These are phyloP conservation scores for Cryptocheilus praepositus DNA, from an alignment of 2,888 invertebrate species.

Conservation along the genomic window DNA sequence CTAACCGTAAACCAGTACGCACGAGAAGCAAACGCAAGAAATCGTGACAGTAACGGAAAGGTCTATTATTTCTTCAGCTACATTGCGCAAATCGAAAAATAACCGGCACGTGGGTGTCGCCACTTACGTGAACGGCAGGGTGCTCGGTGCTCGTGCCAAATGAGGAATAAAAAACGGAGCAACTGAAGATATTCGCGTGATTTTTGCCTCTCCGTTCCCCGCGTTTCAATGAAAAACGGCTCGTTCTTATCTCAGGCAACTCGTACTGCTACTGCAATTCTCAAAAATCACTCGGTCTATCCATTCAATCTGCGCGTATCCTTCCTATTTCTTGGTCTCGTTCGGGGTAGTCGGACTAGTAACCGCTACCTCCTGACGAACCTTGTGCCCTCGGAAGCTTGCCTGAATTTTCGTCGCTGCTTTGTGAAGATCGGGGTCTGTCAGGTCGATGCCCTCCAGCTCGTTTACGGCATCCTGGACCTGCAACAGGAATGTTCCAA, in stretches of 20 bases:
- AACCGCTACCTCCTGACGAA: slow-evolving; percentile 81
- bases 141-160: too few species aligned
- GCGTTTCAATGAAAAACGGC: too few species aligned
- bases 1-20: too few species aligned
- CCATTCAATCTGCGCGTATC: slow-evolving; percentile 7
- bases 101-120: too few species aligned
- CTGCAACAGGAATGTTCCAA: slow-evolving; percentile 57
- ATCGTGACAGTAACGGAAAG: too few species aligned
- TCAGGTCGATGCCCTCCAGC: slow-evolving; percentile 87
- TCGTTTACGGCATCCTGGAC: slow-evolving; percentile 78
- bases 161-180: too few species aligned
- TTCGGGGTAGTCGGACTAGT: slow-evolving; percentile 23
- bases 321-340: slow-evolving; percentile 55
- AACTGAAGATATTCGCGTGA: too few species aligned
- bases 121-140: too few species aligned
- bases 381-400: slow-evolving; percentile 93
- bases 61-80: too few species aligned
- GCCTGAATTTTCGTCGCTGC: slow-evolving; percentile 95
- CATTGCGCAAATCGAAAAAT: too few species aligned
- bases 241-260: slow-evolving; percentile 28
- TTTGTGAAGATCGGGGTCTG: slow-evolving; percentile 91
- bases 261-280: slow-evolving; percentile 26
- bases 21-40: too few species aligned
- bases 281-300: slow-evolving; percentile 23
- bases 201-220: too few species aligned